A percentile compares a stretch with the other conserved stretches of the same genome.
Evolutionary conservation across 2,888 invertebrate species (phyloP).

Genomic region (Trilocha varians): DNA sequence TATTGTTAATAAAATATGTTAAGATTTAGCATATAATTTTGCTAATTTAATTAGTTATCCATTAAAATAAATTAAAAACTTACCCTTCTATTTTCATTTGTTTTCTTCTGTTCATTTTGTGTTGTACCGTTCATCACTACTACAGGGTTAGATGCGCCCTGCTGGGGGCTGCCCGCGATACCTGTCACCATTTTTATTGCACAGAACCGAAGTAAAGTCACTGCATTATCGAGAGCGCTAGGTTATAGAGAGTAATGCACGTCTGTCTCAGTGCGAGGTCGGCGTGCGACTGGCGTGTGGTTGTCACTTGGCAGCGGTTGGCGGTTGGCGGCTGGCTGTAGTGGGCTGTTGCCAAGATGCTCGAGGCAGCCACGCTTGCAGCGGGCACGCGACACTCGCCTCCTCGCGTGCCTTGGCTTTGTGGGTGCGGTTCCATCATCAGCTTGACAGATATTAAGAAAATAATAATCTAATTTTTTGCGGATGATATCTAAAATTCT

Average conservation of each 20-base stretch:
- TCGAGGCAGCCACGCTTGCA: conserved; percentile 23
- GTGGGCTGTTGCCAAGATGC: conserved; percentile 43
- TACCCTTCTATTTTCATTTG: conserved; percentile 60
- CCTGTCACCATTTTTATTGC: conserved; percentile 53
- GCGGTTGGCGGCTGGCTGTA: conserved; percentile 50
- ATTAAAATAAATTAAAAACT: conserved; percentile 17
- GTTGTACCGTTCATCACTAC: conserved; percentile 39
- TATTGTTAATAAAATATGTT: no score
- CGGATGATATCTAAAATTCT: no score
- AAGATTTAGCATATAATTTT: no score
- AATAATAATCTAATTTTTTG: no score
- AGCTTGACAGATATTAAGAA: not conserved
- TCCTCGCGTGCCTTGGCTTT: not conserved
- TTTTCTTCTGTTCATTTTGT: conserved; percentile 45
- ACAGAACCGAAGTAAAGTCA: conserved; percentile 29
- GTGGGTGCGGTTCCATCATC: not conserved
- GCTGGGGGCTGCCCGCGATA: conserved; percentile 43
- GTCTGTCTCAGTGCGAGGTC: conserved; percentile 31
- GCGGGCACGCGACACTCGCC: conserved; percentile 1
- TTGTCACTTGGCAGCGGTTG: conserved; percentile 25
- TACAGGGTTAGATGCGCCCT: conserved; percentile 33
- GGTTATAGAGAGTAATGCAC: conserved; percentile 5
- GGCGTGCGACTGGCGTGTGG: conserved; percentile 56
- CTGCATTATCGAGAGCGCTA: conserved; percentile 25
- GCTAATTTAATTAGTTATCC: not conserved